Evolutionary conservation across 53 echinoderm and acorn worm genomes (phyloP), one percentile per base, ranked within the genome.

Genomic region (Crossaster papposus): DNA sequence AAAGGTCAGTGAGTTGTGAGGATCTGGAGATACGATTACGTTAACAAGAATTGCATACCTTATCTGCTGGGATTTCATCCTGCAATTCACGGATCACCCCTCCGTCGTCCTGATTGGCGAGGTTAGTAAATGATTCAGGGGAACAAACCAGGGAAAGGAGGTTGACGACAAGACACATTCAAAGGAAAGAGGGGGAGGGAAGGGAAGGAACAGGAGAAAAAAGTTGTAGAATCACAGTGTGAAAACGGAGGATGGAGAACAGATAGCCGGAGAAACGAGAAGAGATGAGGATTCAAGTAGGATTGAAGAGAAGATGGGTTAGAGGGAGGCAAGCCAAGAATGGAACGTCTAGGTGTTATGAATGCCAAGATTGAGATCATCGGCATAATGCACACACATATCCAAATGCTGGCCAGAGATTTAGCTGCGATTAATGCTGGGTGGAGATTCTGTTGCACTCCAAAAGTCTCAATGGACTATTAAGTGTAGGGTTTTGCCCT

Each of bases 191-290:
- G 79, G 33, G 37, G 51, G 81, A 32, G 54, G 62, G 53, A 55
- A 74, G 76, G 79, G 73, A 58, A 30, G 31, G 88, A 87, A 91
- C 51, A 85, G 79, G 81, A 81, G 74, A 76, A 83, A 79, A 88
- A 88, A 92, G 53, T 44, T 81, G 92, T 80, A 88, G 92, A 88
- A 88, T 70, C 81, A 81, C 64, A 88, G 88, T 87, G 82, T 82
- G 88, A 88, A 81, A 44, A 71, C 37, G 83, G 51, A 80, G 65
- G 72, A 79, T n/a, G 50, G 72, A 64, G 51, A 89, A 81, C 51
- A 37, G 51, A 70, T 75, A 15, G 36, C 38, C 1, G 44, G 78
- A 82, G 81, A 75, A 74, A 76, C 78, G 88, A 53, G 81, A 88
- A n/a, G 44, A 65, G 50, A 54, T 33, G 20, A 77, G 51, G 78